These are phyloP conservation scores for Montifringilla adamsi DNA, from an alignment of 2,113 vertebrate species.

Conservation along the genomic window DNA sequence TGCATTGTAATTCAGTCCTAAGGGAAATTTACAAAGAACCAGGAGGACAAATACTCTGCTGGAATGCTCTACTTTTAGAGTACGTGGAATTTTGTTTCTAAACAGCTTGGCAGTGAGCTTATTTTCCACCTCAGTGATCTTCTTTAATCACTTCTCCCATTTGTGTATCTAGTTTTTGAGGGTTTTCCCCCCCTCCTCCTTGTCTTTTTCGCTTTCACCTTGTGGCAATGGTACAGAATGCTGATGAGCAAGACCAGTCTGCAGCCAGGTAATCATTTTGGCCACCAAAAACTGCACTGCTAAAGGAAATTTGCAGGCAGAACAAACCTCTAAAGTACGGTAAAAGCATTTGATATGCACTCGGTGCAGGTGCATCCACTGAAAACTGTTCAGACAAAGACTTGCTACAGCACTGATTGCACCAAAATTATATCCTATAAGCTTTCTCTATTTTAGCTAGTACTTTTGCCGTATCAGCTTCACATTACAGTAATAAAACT, in stretches of 20 bases:
- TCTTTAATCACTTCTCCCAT: conserved; percentile 26
- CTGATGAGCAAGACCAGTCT: conserved; percentile 3
- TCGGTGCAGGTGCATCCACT: not conserved
- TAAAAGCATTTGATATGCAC: not conserved
- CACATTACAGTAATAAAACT: not conserved
- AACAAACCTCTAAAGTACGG: not conserved
- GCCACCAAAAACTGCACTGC: not conserved
- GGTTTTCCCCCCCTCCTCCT: not conserved
- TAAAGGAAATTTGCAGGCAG: conserved; percentile 16
- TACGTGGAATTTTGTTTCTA: conserved; percentile 13
- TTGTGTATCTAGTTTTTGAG: not conserved
- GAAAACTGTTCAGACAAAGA: not conserved
- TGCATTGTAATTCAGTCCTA: not conserved
- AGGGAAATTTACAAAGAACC: not conserved
- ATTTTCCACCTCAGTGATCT: conserved; percentile 58
- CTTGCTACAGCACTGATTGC: not conserved
- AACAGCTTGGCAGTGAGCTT: conserved; percentile 1
- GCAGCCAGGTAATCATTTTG: conserved; percentile 27
- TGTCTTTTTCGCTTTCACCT: not conserved
- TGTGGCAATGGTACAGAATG: conserved; percentile 12
- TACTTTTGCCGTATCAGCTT: not conserved
- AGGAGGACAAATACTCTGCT: not conserved
- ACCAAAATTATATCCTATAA: not conserved
- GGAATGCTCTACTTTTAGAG: not conserved
- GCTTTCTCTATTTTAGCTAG: not conserved